Evolutionary conservation across 2,113 vertebrate species (phyloP).

Genomic region (Pelmatolapia mariae): DNA sequence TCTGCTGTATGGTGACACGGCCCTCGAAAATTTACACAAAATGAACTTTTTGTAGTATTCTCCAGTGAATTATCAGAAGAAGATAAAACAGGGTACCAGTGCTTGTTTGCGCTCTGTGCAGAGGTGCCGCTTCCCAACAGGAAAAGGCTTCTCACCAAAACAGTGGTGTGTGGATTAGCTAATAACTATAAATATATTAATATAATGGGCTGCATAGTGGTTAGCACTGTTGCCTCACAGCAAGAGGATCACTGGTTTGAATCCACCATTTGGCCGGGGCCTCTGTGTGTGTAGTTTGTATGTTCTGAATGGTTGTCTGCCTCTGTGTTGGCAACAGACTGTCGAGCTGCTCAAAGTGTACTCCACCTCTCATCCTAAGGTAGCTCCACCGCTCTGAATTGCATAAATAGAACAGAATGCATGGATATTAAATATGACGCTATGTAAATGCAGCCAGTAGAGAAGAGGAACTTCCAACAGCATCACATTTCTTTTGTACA

Average conservation of each 20-base stretch:
- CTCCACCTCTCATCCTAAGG: neutral
- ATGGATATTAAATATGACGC: neutral
- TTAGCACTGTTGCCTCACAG: neutral
- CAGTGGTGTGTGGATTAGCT: neutral
- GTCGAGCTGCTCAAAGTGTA: neutral
- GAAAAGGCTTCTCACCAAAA: neutral
- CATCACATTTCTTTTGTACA: neutral
- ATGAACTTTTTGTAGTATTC: neutral
- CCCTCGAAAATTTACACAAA: neutral
- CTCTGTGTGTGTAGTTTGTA: neutral
- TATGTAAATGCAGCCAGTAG: neutral
- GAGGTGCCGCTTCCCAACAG: neutral
- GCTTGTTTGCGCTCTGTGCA: neutral
- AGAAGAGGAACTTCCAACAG: neutral
- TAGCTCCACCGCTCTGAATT: neutral
- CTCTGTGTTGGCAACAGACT: neutral
- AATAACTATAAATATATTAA: neutral
- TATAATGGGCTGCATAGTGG: neutral
- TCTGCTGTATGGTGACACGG: neutral
- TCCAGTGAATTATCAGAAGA: neutral
- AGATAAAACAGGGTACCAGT: neutral
- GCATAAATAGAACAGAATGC: neutral
- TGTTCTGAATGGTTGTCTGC: neutral
- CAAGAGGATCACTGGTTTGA: neutral
- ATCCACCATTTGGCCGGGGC: neutral